Percentiles rank a stretch among this genome's conserved stretches.
Evolutionary conservation across 2,113 vertebrate genomes (phyloP).

Genomic region (human (Homo sapiens)): GRCh38 chr9:108830501-108831000

Average conservation of each 20-base stretch:
- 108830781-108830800: neutral
- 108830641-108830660: neutral
- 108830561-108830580: neutral
- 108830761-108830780: neutral
- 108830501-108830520: neutral
- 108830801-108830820: neutral
- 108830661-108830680: neutral
- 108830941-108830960: neutral
- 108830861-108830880: neutral
- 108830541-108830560: neutral
- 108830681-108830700: neutral
- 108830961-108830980: neutral
- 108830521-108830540: neutral
- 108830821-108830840: neutral
- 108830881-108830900: neutral
- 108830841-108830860: neutral
- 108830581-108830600: neutral
- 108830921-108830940: neutral
- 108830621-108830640: neutral
- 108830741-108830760: neutral
- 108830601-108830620: neutral
- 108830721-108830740: neutral
- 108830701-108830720: slow-evolving; percentile 1
- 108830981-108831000: neutral
- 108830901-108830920: neutral